phyloP scores from a whole-genome alignment of 2,113 vertebrate genomes.

The Nannospalax galili region DNA sequence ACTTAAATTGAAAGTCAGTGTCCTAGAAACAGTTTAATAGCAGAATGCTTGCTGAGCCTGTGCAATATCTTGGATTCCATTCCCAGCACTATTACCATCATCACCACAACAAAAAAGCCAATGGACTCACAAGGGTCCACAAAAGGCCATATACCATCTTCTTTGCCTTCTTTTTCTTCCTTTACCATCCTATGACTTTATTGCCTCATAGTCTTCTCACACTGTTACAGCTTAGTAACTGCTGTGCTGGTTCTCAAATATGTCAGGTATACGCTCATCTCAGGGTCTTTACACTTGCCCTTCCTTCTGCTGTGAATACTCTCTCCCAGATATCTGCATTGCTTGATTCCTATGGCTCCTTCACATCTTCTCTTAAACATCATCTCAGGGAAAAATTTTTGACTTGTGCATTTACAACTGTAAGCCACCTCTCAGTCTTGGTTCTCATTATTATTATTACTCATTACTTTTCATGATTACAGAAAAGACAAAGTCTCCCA shows the following conservation, averaged over 20 bases:
- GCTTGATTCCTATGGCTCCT: background rate
- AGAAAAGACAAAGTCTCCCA: background rate
- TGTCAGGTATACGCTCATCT: background rate
- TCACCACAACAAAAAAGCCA: background rate
- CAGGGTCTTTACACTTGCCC: background rate
- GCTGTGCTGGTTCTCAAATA: background rate
- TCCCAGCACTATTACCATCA: background rate
- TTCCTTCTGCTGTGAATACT: background rate
- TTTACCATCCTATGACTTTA: background rate
- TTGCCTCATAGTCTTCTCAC: background rate
- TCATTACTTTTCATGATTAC: background rate
- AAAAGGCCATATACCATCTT: background rate
- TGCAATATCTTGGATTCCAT: background rate
- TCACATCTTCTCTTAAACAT: background rate
- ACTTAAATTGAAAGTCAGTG: slow-evolving; percentile 4
- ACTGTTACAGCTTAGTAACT: background rate
- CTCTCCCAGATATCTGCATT: background rate
- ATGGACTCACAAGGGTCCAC: background rate
- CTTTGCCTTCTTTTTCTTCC: background rate
- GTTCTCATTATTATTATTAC: background rate
- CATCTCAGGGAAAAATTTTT: background rate
- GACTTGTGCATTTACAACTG: background rate
- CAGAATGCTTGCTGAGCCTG: background rate
- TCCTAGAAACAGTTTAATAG: background rate
- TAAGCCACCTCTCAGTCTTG: background rate